phyloP scores from a whole-genome alignment of 2,888 invertebrate species.

The Girardia tigrina region DNA sequence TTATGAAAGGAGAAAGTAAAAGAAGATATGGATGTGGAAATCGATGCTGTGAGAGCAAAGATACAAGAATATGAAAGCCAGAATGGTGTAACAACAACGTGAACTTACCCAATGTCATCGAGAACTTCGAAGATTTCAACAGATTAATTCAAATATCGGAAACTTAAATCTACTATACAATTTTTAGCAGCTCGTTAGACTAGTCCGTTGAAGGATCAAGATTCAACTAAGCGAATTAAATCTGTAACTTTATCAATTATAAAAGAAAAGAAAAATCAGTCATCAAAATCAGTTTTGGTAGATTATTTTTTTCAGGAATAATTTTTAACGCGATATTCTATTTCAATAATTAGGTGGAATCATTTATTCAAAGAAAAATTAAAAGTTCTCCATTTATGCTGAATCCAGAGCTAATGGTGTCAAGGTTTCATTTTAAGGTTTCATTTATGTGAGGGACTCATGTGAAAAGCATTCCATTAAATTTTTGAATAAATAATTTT shows the following conservation, averaged over 20 bases:
- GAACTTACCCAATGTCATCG: neutral
- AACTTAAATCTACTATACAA: neutral
- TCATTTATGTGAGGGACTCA: too few relatives aligned
- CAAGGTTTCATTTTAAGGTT: slow-evolving; percentile 49
- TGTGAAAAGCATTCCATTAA: too few relatives aligned
- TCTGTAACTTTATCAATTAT: slow-evolving; percentile 17
- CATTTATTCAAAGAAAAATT: slow-evolving; percentile 38
- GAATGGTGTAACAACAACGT: neutral
- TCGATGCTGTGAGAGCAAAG: neutral
- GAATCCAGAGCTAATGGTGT: slow-evolving; percentile 49
- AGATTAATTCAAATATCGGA: neutral
- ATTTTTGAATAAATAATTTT: too few relatives aligned
- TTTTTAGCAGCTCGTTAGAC: neutral
- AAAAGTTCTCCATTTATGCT: slow-evolving; percentile 49
- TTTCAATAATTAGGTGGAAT: neutral
- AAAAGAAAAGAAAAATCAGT: neutral
- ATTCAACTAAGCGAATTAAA: slow-evolving; percentile 16
- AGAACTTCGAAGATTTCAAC: slow-evolving; percentile 17
- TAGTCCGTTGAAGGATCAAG: neutral
- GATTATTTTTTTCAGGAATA: too few relatives aligned
- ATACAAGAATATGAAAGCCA: neutral
- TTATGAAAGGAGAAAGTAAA: neutral
- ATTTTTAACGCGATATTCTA: neutral
- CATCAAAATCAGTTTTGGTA: neutral
- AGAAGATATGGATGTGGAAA: neutral